phyloP scores from a whole-genome alignment of 1,140 invertebrate species.

The Drepana arcuata region DNA sequence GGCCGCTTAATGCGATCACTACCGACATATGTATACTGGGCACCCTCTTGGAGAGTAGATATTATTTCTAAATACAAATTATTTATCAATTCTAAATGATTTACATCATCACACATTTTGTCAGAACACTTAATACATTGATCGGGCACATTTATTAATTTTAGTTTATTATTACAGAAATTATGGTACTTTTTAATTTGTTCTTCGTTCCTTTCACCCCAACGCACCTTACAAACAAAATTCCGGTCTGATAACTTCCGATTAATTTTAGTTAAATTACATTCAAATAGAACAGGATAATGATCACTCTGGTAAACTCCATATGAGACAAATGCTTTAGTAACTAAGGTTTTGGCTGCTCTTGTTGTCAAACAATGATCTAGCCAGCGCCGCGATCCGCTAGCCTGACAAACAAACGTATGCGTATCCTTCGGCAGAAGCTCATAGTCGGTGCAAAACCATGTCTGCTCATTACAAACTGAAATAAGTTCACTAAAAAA shows the following conservation, averaged over 20 bases:
- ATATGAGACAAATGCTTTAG: slow-evolving; percentile 4
- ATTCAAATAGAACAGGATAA: slow-evolving; percentile 16
- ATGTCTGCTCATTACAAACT: background rate
- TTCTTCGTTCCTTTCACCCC: slow-evolving; percentile 5
- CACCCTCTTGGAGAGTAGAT: slow-evolving; percentile 1
- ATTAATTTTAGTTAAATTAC: too few species aligned
- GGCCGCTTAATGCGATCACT: background rate
- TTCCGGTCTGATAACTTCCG: too few species aligned
- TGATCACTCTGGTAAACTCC: slow-evolving; percentile 16
- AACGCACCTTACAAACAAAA: slow-evolving; percentile 2
- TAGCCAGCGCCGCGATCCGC: slow-evolving; percentile 4
- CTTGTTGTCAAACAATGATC: slow-evolving; percentile 7
- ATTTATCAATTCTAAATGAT: slow-evolving; percentile 7
- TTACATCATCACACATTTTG: slow-evolving; percentile 3
- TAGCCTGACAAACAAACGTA: slow-evolving; percentile 3
- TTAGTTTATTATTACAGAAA: slow-evolving; percentile 6
- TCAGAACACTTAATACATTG: slow-evolving; percentile 7
- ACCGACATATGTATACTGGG: background rate
- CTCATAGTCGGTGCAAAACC: background rate
- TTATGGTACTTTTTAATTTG: slow-evolving; percentile 8
- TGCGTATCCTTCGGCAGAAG: background rate
- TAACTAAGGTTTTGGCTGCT: slow-evolving; percentile 2
- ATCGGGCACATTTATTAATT: slow-evolving; percentile 3
- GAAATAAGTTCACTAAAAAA: background rate
- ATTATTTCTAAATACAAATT: slow-evolving; percentile 6